phyloP scores from a whole-genome alignment of 1,140 invertebrate species.

The Drosophila eugracilis region DNA sequence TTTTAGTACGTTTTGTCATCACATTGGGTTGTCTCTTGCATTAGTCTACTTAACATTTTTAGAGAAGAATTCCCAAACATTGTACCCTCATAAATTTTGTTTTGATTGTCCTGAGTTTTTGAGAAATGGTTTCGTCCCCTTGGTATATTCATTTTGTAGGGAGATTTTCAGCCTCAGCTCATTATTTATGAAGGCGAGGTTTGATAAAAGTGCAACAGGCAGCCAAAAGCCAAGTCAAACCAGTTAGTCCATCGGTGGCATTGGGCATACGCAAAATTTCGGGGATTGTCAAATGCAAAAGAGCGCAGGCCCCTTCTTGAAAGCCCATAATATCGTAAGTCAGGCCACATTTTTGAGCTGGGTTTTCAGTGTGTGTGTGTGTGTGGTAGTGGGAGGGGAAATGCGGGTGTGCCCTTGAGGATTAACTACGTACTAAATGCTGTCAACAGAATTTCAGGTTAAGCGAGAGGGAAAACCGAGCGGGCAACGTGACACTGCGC shows the following conservation, averaged over 20 bases:
- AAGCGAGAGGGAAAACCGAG: background rate
- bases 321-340: slow-evolving; percentile 75
- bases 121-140: background rate
- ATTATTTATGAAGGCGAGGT: slow-evolving; percentile 39
- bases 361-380: too few species aligned
- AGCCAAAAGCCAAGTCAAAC: slow-evolving; percentile 60
- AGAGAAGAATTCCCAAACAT: background rate
- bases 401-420: slow-evolving; percentile 43
- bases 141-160: slow-evolving; percentile 7
- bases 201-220: slow-evolving; percentile 21
- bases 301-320: slow-evolving; percentile 25
- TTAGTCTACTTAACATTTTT: too few species aligned
- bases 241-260: slow-evolving; percentile 57
- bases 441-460: slow-evolving; percentile 19
- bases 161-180: slow-evolving; percentile 22
- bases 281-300: slow-evolving; percentile 76
- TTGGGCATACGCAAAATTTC: slow-evolving; percentile 69
- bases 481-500: slow-evolving; percentile 18
- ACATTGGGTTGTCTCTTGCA: slow-evolving; percentile 15
- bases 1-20: slow-evolving; percentile 20
- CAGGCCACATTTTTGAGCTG: slow-evolving; percentile 65
- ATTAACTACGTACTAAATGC: slow-evolving; percentile 69
- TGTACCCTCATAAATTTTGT: background rate
- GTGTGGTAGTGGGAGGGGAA: slow-evolving; percentile 5
- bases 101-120: slow-evolving; percentile 2